phyloP scores from a whole-genome alignment of 2,797 vertebrate species.

The Danio jaintianensis region DNA sequence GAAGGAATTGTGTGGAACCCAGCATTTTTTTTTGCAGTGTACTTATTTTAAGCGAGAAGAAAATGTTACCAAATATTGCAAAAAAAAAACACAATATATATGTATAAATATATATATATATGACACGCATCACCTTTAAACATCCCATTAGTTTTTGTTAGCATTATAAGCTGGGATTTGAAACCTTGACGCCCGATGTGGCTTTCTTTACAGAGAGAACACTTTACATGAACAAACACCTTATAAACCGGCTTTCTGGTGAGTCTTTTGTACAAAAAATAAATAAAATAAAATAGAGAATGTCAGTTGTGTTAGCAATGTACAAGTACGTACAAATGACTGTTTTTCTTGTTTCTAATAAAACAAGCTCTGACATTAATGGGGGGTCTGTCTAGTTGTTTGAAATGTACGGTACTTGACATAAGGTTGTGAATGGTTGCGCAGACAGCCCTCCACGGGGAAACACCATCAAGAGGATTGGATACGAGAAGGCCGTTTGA shows the following conservation, averaged over 20 bases:
- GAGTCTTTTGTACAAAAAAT: slow-evolving; percentile 15
- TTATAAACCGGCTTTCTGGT: slow-evolving; percentile 1
- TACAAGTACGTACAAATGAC: not conserved
- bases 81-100: too few species aligned
- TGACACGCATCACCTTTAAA: not conserved
- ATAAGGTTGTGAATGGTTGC: slow-evolving; percentile 13
- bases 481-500: slow-evolving; percentile 18
- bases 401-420: slow-evolving; percentile 30
- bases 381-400: not conserved
- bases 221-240: not conserved
- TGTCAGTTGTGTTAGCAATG: slow-evolving; percentile 28
- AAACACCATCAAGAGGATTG: slow-evolving; percentile 33
- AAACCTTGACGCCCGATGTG: not conserved
- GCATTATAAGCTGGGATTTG: slow-evolving; percentile 1
- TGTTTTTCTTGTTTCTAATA: slow-evolving; percentile 25
- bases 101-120: too few species aligned
- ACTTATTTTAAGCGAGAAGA: not conserved
- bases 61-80: not conserved
- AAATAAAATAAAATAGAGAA: not conserved
- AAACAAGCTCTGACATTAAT: slow-evolving; percentile 25
- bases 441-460: not conserved
- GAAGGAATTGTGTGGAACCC: too few species aligned
- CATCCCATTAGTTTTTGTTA: not conserved
- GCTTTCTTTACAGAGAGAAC: not conserved
- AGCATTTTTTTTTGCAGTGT: too few species aligned